Conservation (phyloP, 2,113 vertebrate genomes). For the Pongo abelii region DNA sequence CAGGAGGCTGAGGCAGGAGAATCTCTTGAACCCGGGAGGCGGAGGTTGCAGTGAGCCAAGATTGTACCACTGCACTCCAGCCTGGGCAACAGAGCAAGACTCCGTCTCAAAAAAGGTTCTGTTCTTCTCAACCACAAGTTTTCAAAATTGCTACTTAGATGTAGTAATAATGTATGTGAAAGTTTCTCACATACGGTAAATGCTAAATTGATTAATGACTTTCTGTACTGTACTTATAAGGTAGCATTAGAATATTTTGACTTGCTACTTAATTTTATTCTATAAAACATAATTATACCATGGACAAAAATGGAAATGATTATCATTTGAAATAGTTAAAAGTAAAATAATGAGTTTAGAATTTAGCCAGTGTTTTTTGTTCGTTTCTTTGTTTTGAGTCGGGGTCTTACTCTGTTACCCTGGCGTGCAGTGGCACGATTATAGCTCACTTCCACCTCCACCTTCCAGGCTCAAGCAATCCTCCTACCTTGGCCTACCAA, state of each 20-base stretch:
- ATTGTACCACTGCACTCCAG: too few species aligned
- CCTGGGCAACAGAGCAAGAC: too few species aligned
- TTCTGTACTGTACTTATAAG: background rate
- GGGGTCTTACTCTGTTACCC: too few species aligned
- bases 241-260: background rate
- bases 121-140: background rate
- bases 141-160: constrained; percentile 17
- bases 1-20: too few species aligned
- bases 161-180: background rate
- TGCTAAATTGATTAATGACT: background rate
- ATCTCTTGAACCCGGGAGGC: too few species aligned
- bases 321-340: constrained; percentile 54
- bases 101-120: background rate
- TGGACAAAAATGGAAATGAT: background rate
- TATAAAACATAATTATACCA: background rate
- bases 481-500: too few species aligned
- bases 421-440: too few species aligned
- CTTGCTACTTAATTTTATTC: constrained; percentile 35
- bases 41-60: too few species aligned
- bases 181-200: background rate
- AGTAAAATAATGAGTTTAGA: background rate
- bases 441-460: too few species aligned
- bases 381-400: too few species aligned
- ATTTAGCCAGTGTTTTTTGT: background rate
- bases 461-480: too few species aligned